Conservation (phyloP, 2,888 invertebrate species). For the Platycnemis pennipes region DNA sequence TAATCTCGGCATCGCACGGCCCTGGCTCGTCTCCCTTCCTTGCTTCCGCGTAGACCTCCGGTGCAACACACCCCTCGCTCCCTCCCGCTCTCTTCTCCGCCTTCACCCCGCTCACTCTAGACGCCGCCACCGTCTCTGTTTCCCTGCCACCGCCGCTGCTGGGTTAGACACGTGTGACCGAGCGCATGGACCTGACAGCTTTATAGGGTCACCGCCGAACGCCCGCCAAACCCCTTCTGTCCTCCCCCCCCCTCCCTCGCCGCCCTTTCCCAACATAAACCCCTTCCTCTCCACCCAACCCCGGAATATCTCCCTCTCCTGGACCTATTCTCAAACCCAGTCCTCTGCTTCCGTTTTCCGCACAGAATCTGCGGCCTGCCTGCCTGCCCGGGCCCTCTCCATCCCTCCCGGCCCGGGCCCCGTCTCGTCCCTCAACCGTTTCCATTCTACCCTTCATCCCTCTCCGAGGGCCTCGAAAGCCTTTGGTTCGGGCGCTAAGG, state of each 20-base stretch:
- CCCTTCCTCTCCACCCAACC: background rate
- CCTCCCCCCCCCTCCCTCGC: background rate
- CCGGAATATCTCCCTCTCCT: background rate
- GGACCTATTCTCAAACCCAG: background rate
- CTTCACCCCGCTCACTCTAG: background rate
- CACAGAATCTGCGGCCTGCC: slow-evolving; percentile 18
- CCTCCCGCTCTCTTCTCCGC: background rate
- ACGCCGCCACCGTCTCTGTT: slow-evolving; percentile 17
- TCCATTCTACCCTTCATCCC: too few species aligned
- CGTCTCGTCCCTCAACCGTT: too few species aligned
- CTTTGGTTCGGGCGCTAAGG: too few species aligned
- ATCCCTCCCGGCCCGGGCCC: background rate
- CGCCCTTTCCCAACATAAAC: background rate
- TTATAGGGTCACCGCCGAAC: slow-evolving; percentile 61
- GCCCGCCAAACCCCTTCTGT: background rate
- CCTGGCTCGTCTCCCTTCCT: background rate
- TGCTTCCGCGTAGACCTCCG: background rate
- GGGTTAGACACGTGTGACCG: slow-evolving; percentile 59
- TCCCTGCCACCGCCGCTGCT: slow-evolving; percentile 29
- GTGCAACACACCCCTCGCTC: background rate
- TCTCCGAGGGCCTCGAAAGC: too few species aligned
- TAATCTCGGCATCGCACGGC: background rate
- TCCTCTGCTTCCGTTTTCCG: background rate
- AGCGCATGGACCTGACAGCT: slow-evolving; percentile 58
- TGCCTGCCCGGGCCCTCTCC: background rate